Evolutionary conservation across 2,888 invertebrate genomes (phyloP).

Genomic region (Proisotoma minuta): DNA sequence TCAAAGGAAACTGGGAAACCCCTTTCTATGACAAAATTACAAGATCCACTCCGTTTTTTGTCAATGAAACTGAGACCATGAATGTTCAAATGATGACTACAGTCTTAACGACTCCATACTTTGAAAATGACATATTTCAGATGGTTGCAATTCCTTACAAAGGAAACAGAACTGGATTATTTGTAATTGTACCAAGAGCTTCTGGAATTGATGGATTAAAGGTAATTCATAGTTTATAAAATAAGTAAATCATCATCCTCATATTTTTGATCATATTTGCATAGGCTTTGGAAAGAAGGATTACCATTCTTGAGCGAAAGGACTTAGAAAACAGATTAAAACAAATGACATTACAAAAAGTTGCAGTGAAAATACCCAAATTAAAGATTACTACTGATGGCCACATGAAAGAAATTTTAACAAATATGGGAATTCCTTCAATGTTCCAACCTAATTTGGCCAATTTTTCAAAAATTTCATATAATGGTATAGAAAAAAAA

Average conservation of each 20-base stretch:
- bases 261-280: no score
- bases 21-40: constrained; percentile 60
- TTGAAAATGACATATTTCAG: constrained; percentile 57
- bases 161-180: constrained; percentile 60
- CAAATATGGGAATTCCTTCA: constrained; percentile 54
- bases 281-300: not conserved
- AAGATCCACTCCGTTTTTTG: constrained; percentile 57
- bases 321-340: not conserved
- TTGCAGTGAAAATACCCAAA: constrained; percentile 59
- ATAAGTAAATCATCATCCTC: not conserved
- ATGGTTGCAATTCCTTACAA: constrained; percentile 69
- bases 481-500: constrained; percentile 42
- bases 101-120: constrained; percentile 59
- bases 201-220: constrained; percentile 51
- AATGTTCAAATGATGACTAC: constrained; percentile 65
- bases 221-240: constrained; percentile 11
- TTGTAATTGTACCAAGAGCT: constrained; percentile 60
- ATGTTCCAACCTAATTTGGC: constrained; percentile 61
- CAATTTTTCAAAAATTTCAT: constrained; percentile 64
- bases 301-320: not conserved
- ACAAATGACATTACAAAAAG: constrained; percentile 9
- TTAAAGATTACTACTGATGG: constrained; percentile 60
- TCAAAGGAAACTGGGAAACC: constrained; percentile 65
- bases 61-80: constrained; percentile 49
- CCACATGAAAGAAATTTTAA: constrained; percentile 33